These are phyloP conservation scores for Troides helena DNA, from an alignment of 2,888 invertebrate genomes.

Conservation along the genomic window DNA sequence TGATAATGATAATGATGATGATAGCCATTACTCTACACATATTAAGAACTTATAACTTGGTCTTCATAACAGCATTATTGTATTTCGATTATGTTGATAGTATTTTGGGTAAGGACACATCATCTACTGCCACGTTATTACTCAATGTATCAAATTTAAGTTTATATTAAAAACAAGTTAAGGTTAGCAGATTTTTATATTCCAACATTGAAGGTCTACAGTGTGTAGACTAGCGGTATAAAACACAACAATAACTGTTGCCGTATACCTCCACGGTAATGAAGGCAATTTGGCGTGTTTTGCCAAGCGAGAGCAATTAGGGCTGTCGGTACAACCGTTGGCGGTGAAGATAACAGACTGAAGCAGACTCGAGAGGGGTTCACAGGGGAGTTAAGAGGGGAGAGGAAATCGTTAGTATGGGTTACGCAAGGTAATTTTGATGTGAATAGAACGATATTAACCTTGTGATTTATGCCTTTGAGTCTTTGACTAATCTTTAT, in stretches of 20 bases:
- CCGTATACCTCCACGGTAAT: conserved; percentile 54
- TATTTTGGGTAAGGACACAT: too few species aligned
- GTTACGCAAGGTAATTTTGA: conserved; percentile 10
- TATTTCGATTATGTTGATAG: not conserved
- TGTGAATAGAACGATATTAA: not conserved
- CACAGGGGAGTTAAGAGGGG: not conserved
- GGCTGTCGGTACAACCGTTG: conserved; percentile 33
- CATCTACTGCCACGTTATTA: not conserved
- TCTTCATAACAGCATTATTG: not conserved
- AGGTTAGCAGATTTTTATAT: not conserved
- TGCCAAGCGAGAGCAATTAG: conserved; percentile 38
- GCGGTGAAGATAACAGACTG: conserved; percentile 20
- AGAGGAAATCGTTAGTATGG: not conserved
- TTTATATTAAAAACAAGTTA: not conserved
- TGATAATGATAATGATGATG: too few species aligned
- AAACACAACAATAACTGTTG: conserved; percentile 29
- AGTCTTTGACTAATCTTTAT: not conserved
- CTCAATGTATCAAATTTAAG: not conserved
- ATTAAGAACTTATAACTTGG: too few species aligned
- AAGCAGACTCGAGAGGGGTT: not conserved
- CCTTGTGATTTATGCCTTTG: not conserved
- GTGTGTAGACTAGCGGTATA: not conserved
- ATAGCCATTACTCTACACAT: too few species aligned
- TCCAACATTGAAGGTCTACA: not conserved
- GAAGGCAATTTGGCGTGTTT: conserved; percentile 65